These are phyloP conservation scores for Galeopsomyia nigrocyanea DNA, from an alignment of 2,888 invertebrate genomes.

Conservation along the genomic window DNA sequence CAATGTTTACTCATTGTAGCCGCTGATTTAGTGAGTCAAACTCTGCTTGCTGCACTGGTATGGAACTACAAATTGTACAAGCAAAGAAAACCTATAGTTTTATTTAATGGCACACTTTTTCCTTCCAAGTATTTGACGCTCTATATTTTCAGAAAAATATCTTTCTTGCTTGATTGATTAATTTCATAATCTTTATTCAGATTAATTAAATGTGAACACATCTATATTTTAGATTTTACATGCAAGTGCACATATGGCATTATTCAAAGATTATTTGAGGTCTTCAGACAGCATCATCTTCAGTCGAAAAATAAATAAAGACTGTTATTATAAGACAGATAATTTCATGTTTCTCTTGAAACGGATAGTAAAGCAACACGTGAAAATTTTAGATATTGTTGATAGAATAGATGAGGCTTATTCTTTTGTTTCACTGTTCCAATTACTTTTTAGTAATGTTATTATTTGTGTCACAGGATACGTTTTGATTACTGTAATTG, in stretches of 20 bases:
- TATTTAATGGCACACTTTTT: no score
- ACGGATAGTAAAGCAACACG: slow-evolving; percentile 9
- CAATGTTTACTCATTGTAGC: not conserved
- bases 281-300: slow-evolving; percentile 4
- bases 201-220: no score
- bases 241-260: slow-evolving; percentile 7
- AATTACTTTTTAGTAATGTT: slow-evolving; percentile 17
- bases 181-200: not conserved
- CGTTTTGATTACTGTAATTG: slow-evolving; percentile 17
- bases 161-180: no score
- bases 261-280: slow-evolving; percentile 9
- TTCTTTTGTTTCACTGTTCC: slow-evolving; percentile 12
- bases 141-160: no score
- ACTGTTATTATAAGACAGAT: not conserved
- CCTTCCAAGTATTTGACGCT: no score
- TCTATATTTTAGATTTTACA: slow-evolving; percentile 26
- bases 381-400: slow-evolving; percentile 1
- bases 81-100: no score
- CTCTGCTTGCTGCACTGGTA: no score
- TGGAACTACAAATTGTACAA: no score
- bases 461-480: slow-evolving; percentile 28
- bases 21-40: slow-evolving; percentile 8
- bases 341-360: not conserved
- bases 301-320: not conserved
- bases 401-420: slow-evolving; percentile 12